Percentiles rank a stretch among this genome's conserved stretches.
Conservation (phyloP, 2,888 invertebrate species). For the Dicranocentrus wangi region DNA sequence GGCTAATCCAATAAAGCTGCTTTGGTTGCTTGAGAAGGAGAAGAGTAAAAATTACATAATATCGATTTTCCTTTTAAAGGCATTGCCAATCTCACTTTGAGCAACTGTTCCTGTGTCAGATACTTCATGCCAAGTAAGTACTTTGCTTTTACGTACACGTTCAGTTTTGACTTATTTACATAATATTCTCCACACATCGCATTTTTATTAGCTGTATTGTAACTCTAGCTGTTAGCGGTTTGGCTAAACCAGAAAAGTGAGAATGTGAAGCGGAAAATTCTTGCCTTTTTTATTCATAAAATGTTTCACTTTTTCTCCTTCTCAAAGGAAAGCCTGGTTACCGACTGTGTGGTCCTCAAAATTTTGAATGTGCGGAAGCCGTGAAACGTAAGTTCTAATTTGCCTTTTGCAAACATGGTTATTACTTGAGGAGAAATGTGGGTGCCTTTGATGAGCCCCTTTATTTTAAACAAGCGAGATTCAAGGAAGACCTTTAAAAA, state of each 20-base stretch:
- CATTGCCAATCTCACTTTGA: slow-evolving; percentile 59
- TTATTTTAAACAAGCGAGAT: neutral
- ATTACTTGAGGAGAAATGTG: neutral
- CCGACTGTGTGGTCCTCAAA: slow-evolving; percentile 66
- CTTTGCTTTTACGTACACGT: neutral
- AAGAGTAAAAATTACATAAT: slow-evolving; percentile 1
- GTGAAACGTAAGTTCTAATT: slow-evolving; percentile 56
- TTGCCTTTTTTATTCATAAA: neutral
- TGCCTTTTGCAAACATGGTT: neutral
- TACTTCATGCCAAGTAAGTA: slow-evolving; percentile 71
- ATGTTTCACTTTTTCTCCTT: slow-evolving; percentile 4
- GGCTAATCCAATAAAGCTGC: neutral
- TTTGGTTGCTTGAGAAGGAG: neutral
- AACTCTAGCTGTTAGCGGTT: too few relatives aligned
- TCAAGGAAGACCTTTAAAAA: neutral
- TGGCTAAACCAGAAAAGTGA: neutral
- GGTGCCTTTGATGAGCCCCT: neutral
- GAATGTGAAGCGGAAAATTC: neutral
- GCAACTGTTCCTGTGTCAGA: slow-evolving; percentile 61
- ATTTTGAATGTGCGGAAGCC: slow-evolving; percentile 64
- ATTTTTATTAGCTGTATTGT: too few relatives aligned
- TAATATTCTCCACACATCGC: neutral
- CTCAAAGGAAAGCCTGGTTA: slow-evolving; percentile 43
- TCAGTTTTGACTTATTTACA: neutral
- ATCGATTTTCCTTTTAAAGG: slow-evolving; percentile 24